Evolutionary conservation across 1,140 invertebrate genomes (phyloP), one percentile per base, ranked within the genome.

Genomic region (Thaumatotibia leucotreta): DNA sequence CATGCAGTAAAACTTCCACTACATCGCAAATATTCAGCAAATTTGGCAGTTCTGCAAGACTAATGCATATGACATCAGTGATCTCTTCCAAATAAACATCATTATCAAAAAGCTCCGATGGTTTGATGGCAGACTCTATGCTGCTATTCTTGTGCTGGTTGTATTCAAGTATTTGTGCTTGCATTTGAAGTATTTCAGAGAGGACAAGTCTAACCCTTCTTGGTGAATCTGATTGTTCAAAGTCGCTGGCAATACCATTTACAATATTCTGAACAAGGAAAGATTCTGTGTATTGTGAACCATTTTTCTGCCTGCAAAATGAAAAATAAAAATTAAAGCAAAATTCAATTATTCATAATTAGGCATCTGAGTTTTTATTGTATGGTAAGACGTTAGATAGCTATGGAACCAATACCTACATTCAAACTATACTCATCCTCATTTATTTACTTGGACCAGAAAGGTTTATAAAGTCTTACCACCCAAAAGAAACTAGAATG

Each of bases 11-110:
- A 0, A 97, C 96, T 92, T 99, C 98, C 0, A 94, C 92, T 50
- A 97, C 93, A 69, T 97, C 97, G 64, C 95, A 92, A 54, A 98
- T 95, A 27, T 96, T 97, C 0, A 99, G 87, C 4, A 98, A 91
- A 54, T 96, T 95, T 8, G 98, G 97, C 31, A 99, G 89, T 90
- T 99, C 98, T 9, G 96, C 96, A 35, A 98, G 90, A 24, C 97
- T 97, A 75, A 99, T 98, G 84, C 97, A 98, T 11, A 99, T 94
- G 0, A 98, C 97, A 92, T 99, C 98, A 63, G 97, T 96, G 32
- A 99, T 96, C 91, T 99, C 98, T 84, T 98, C 97, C 66, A 98
- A 93, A 80, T 99, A 99, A 1, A 99, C 97, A 72, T 96, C 95
- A 92, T 97, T 97, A 79, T 99, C 98, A 92, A 99, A 98, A 23